These are phyloP conservation scores for Steinernema feltiae DNA, from an alignment of 1,140 invertebrate genomes.

Conservation along the genomic window DNA sequence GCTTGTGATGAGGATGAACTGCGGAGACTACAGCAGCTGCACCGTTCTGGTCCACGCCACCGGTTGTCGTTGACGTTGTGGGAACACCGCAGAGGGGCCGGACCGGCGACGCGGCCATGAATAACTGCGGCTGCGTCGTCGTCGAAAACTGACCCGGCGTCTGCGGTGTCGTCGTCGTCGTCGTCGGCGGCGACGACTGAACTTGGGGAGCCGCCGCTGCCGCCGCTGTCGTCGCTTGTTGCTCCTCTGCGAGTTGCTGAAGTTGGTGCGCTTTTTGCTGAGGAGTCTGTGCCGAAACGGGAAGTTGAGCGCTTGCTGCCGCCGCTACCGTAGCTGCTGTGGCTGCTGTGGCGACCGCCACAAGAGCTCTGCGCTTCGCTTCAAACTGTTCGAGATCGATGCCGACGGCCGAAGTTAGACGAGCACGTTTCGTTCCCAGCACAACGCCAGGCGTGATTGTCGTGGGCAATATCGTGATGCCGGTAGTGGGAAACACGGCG, in stretches of 20 bases:
- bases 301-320: background rate
- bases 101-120: conserved; percentile 9
- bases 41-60: conserved; percentile 13
- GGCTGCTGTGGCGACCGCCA: conserved; percentile 17
- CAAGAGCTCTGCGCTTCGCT: conserved; percentile 7
- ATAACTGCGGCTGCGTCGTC: background rate
- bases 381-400: conserved; percentile 9
- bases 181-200: conserved; percentile 13
- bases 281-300: background rate
- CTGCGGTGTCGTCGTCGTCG: background rate
- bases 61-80: conserved; percentile 9
- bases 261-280: background rate
- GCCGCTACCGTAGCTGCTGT: conserved; percentile 19
- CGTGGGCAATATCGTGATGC: conserved; percentile 17
- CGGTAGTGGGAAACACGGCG: conserved; percentile 6
- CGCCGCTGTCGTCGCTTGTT: conserved; percentile 12
- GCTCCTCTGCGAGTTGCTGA: background rate
- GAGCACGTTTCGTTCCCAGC: conserved; percentile 21
- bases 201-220: conserved; percentile 16
- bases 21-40: background rate
- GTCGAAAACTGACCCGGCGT: background rate
- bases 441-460: conserved; percentile 1
- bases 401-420: background rate
- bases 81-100: background rate
- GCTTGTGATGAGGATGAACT: conserved; percentile 9